These are phyloP conservation scores for Ifrita kowaldi DNA, from an alignment of 2,113 vertebrate species.

Conservation along the genomic window DNA sequence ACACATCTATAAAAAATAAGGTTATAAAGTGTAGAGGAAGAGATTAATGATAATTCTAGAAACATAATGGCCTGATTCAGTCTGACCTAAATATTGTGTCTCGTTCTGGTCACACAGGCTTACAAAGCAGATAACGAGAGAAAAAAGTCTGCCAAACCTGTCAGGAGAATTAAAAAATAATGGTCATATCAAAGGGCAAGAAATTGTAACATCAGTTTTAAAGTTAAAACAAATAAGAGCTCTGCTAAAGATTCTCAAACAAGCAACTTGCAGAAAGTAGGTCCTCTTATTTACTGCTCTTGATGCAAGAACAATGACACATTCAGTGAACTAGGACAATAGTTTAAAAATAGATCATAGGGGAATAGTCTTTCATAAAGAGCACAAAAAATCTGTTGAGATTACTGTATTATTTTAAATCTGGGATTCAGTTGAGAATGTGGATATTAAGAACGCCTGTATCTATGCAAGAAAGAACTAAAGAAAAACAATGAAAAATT, in stretches of 20 bases:
- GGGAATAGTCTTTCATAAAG: not conserved
- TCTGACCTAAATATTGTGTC: not conserved
- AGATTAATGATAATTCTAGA: not conserved
- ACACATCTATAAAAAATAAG: not conserved
- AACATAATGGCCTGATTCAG: not conserved
- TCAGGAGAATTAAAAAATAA: not conserved
- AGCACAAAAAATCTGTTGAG: not conserved
- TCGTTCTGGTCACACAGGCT: not conserved
- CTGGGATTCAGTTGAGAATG: not conserved
- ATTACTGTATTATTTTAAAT: not conserved
- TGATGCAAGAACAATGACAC: not conserved
- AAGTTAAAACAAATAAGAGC: not conserved
- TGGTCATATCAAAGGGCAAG: not conserved
- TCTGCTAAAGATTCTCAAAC: not conserved
- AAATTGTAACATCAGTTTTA: not conserved
- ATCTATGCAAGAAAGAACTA: not conserved
- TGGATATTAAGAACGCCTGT: accelerated
- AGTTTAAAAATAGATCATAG: not conserved
- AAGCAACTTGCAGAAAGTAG: not conserved
- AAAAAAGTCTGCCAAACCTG: not conserved
- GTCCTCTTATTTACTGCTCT: not conserved
- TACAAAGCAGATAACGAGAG: not conserved
- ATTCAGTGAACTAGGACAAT: not conserved
- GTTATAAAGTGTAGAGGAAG: not conserved
- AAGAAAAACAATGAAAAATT: not conserved